A percentile compares a stretch with the other conserved stretches of the same genome.
Conservation (phyloP, 2,113 vertebrate genomes). For the Rhinolophus ferrumequinum region DNA sequence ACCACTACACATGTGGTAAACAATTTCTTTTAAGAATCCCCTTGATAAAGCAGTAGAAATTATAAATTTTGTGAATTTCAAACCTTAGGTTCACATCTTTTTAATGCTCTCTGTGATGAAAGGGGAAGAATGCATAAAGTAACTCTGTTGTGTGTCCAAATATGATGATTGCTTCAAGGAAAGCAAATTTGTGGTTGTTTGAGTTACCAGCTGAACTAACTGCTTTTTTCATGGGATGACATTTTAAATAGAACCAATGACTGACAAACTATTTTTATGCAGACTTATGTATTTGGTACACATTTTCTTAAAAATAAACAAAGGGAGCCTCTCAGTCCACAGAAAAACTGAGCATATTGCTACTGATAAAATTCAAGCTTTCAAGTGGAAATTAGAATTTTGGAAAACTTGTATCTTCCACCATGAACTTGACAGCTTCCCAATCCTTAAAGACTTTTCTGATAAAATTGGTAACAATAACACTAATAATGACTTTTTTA, state of each 20-base stretch:
- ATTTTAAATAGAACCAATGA: constrained; percentile 48
- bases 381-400: constrained; percentile 31
- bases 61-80: constrained; percentile 17
- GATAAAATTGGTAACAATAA: background rate
- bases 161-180: background rate
- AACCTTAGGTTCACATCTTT: background rate
- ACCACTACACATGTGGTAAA: background rate
- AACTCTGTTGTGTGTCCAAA: background rate
- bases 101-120: background rate
- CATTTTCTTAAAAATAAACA: constrained; percentile 56
- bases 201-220: background rate
- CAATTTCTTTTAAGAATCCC: background rate
- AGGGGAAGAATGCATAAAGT: background rate
- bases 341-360: constrained; percentile 37
- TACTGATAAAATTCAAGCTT: constrained; percentile 46
- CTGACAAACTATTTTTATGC: constrained; percentile 27
- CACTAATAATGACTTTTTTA: background rate
- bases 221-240: background rate
- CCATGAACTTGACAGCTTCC: background rate
- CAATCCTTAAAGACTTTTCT: constrained; percentile 6
- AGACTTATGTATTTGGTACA: constrained; percentile 39
- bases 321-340: constrained; percentile 39
- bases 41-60: background rate
- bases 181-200: background rate
- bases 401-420: constrained; percentile 11